Evolutionary conservation across 1,140 invertebrate genomes (phyloP), one percentile per base, ranked within the genome.

Genomic region (Telenomus remus): DNA sequence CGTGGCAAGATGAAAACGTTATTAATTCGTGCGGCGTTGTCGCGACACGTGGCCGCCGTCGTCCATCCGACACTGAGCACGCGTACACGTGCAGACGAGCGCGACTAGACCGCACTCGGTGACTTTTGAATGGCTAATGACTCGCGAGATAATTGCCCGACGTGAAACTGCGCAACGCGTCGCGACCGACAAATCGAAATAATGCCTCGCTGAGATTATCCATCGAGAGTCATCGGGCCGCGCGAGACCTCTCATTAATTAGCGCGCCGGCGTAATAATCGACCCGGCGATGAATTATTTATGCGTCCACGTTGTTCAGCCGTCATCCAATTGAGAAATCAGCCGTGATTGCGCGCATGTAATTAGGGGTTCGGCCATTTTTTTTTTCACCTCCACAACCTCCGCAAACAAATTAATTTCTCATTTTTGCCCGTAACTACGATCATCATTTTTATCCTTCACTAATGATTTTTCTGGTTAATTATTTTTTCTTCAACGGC

Each of bases 161-260:
- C 57, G 74, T 68, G 55, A 65, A 68, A 51, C 46, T 46, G 34
- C 34, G 51, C 48, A 37, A 16, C 27, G 55, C 71, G 70, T 71
- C 56, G 46, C n/a, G 65, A 49, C 49, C 33, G 53, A 66, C 66
- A 65, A 76, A 76, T 76, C 61, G 55, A 70, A 76, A 61, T 70
- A 70, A 65, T 48, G 37, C 59, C 43, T 33, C 46, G 70, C 44
- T 14, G 46, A 27, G 19, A 73, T 59, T 73, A 65, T 76, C 73
- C 60, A 61, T 71, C 55, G 50, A 70, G 50, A 70, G 54, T 71
- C 66, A 66, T 76, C 53, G 37, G 13, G 57, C n/a, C n/a, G n/a
- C 48, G 57, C 51, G 70, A 59, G 70, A 66, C 66, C 61, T 12
- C 51, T 74, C 70, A 74, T 74, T 66, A 74, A 74, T 74, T 74